Percentiles rank a stretch among this genome's conserved stretches.
These are phyloP conservation scores for Crotalus viridis DNA, from an alignment of 2,113 vertebrate genomes.

Conservation along the genomic window DNA sequence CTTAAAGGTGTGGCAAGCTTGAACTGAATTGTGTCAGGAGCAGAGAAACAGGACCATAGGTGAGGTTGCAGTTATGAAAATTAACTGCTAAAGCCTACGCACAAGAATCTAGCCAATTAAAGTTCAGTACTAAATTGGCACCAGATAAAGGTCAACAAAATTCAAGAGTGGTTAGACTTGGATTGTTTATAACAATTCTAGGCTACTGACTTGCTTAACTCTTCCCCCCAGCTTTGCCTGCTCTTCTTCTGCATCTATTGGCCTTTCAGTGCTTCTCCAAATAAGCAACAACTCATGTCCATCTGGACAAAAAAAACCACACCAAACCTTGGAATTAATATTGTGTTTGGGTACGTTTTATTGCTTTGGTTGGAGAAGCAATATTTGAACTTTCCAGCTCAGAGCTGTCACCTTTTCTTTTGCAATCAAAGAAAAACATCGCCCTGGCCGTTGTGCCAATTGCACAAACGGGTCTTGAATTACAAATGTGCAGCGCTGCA, in stretches of 20 bases:
- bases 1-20: neutral
- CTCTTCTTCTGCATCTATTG: neutral
- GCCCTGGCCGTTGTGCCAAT: neutral
- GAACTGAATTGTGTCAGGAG: neutral
- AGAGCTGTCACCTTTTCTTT: neutral
- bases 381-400: neutral
- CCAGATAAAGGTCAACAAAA: no score
- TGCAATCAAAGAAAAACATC: neutral
- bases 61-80: neutral
- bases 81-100: neutral
- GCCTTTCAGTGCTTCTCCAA: no score
- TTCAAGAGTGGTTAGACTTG: neutral
- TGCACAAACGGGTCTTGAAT: neutral
- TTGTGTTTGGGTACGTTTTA: neutral
- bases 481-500: neutral
- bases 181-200: neutral
- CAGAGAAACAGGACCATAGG: neutral
- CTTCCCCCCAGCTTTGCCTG: neutral
- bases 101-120: neutral
- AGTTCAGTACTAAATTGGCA: neutral
- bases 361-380: neutral
- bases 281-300: neutral
- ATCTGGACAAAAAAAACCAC: neutral
- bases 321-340: neutral
- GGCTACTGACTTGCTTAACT: neutral